These are phyloP conservation scores for Lynx canadensis DNA, from an alignment of 2,113 vertebrate genomes.

Conservation along the genomic window DNA sequence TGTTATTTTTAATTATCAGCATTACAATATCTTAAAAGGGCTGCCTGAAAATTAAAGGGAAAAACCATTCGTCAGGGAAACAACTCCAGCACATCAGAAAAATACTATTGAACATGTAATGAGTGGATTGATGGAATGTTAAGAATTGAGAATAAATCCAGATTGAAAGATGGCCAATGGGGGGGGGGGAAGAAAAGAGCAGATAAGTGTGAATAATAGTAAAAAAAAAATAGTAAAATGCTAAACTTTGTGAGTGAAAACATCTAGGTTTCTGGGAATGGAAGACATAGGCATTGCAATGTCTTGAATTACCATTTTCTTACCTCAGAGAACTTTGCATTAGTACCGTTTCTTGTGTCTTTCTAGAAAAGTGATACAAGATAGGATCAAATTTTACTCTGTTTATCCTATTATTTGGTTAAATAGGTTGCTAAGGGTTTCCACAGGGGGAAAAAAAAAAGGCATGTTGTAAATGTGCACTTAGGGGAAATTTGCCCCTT, in stretches of 20 bases:
- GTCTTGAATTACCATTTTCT: neutral
- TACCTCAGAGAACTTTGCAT: neutral
- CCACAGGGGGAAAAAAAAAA: neutral
- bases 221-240: neutral
- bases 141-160: neutral
- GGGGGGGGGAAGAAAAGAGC: neutral
- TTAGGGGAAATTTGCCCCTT: neutral
- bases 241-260: neutral
- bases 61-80: conserved; percentile 33
- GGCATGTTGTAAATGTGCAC: neutral
- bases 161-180: neutral
- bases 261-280: neutral
- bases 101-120: neutral
- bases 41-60: conserved; percentile 48
- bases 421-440: neutral
- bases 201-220: too few relatives aligned
- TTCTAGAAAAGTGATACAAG: neutral
- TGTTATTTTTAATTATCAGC: conserved; percentile 63
- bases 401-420: neutral
- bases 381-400: neutral
- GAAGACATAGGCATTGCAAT: neutral
- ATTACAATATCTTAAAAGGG: conserved; percentile 64
- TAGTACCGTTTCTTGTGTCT: rapidly evolving
- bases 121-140: neutral
- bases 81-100: conserved; percentile 29